These are phyloP conservation scores for Drosophila ambigua DNA, from an alignment of 1,140 invertebrate species.

Conservation along the genomic window DNA sequence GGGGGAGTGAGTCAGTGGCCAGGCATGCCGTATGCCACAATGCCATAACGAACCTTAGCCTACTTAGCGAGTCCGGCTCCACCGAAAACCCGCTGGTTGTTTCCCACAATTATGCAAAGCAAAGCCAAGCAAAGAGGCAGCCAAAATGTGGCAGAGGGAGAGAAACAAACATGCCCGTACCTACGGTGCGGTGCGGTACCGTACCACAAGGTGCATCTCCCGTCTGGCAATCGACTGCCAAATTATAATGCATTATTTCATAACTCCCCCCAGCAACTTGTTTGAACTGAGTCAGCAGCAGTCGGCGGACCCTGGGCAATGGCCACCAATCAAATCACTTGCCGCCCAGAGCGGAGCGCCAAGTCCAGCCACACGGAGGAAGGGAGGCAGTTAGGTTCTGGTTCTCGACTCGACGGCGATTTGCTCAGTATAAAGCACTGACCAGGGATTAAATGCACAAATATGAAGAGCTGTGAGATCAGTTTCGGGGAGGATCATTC, in stretches of 20 bases:
- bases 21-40: conserved; percentile 56
- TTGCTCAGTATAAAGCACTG: conserved; percentile 4
- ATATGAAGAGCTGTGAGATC: too few relatives aligned
- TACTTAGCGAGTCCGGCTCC: conserved; percentile 58
- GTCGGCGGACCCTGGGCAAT: conserved; percentile 39
- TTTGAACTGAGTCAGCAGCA: conserved; percentile 71
- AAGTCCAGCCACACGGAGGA: conserved; percentile 28
- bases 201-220: conserved; percentile 74
- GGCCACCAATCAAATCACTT: conserved; percentile 75
- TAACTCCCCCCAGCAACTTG: conserved; percentile 80
- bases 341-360: conserved; percentile 54
- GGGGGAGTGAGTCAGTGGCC: conserved; percentile 56
- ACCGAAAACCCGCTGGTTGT: conserved; percentile 69
- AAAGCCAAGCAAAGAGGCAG: conserved; percentile 66
- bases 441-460: too few relatives aligned
- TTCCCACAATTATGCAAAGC: conserved; percentile 81
- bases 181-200: not conserved
- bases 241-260: conserved; percentile 83
- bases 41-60: conserved; percentile 77
- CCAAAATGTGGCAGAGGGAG: conserved; percentile 44
- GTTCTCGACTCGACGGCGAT: conserved; percentile 11
- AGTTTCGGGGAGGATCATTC: too few relatives aligned
- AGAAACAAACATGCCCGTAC: conserved; percentile 68
- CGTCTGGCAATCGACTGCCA: conserved; percentile 65
- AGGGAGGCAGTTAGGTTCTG: too few relatives aligned